Base-by-base conservation (phyloP, 2,888 invertebrate species). In the Mongoloraphidia duomilia region DNA sequence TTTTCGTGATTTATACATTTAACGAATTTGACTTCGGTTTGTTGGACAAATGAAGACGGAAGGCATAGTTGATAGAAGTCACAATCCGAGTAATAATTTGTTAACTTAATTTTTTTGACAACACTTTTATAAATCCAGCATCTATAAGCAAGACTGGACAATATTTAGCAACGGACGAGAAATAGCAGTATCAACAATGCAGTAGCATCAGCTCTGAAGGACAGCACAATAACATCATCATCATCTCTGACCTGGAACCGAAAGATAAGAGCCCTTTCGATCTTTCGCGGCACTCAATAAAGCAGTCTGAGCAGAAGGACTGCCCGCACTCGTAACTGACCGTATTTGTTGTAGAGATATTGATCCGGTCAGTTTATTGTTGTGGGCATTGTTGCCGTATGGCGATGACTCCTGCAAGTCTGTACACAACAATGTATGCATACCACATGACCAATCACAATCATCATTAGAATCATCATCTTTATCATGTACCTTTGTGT, bases 221-320 rank as follows among this genome's bases (percentile, higher is more conserved):
- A 17, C 45, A 50, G 51, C 52, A 50, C 44, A 54, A 56, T 55
- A 55, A 53, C 52, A 50, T 50, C 41, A 46, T 50, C 49, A 52
- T 49, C 44, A 52, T 57, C 51, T 60, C 67, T 66, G 71, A 75
- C 75, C 76, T 75, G 75, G 71, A 63, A 75, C 68, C 57, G 74
- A 69, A 59, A 73, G 66, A 65, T 74, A 74, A 54, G 72, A 72
- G 61, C 74, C 75, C 65, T 74, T 74, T 59, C 68, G 66, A 61
- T 69, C 72, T 63, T 67, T 67, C 47, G 67, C 61, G 54, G 66
- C 65, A 63, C 63, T 26, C 34, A 47, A 41, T 26, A 48, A 12
- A 34, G 48, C 48, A n/a, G 48, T 48, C 34, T 48, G 48, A 34
- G 42, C 48, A 12, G 48, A 48, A 9, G 48, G 48, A 43, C 36